Base-by-base conservation (phyloP, 2,888 invertebrate species). In the Lasioglossum villosulum region DNA sequence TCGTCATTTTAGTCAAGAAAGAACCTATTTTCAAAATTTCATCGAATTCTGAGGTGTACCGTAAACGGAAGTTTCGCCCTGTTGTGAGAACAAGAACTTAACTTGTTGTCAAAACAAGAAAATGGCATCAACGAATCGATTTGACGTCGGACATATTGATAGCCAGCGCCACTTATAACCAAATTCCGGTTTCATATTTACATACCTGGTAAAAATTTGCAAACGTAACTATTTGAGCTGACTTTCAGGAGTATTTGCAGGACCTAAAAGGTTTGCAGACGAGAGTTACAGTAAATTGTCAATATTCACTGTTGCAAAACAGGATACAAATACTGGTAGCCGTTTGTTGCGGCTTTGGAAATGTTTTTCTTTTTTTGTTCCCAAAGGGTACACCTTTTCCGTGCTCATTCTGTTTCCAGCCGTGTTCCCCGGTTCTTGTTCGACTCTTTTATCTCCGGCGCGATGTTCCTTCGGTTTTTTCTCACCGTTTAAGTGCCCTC, bases 401-500 rank as follows among this genome's bases (percentile, higher is more conserved):
- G 23, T 4, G 37, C 48, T 37, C 70, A 12, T 70, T 48, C n/a
- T 39, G 34, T 77, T n/a, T 27, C 72, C 19, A 37, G 34, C 45
- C 19, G 45, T n/a, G 45, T 48, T 19, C 34, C 12, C 19, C 14
- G 10, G 14, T 16, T 8, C 27, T 66, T 66, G 34, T 8, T 39
- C 14, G 27, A 5, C 37, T 66, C n/a, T 72, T 70, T 83, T 23
- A 34, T 27, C 42, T 27, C 59, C 8, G 8, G 63, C 39, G 1
- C 63, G n/a, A 14, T 23, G 52, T 30, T 66, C 45, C 52, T 63
- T 68, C 34, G 14, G 5, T 30, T 34, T 72, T 63, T 75, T 63
- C 59, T 52, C 48, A 12, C 73, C 63, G 52, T 70, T 76, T 66
- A 59, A 71, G 66, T 73, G 52, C 37, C 42, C 56, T 34, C 42